A percentile compares a stretch with the other conserved stretches of the same genome.
phyloP scores from a whole-genome alignment of 1,140 invertebrate species.

The Oscheius sp. region DNA sequence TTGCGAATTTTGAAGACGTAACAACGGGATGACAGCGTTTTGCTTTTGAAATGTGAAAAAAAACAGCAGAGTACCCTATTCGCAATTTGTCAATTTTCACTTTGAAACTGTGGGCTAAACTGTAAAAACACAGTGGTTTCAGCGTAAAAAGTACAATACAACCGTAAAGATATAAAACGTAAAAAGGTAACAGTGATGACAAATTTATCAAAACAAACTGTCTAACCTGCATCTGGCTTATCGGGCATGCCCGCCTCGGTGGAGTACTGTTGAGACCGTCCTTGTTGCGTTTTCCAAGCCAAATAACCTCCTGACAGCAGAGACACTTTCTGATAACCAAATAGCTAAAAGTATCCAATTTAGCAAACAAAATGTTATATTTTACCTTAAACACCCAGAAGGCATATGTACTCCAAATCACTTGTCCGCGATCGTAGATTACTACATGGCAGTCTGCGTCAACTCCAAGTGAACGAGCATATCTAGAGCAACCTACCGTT shows the following conservation, averaged over 20 bases:
- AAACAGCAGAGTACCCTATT: too few species aligned
- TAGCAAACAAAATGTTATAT: conserved; percentile 11
- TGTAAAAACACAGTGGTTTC: too few species aligned
- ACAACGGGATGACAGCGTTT: too few species aligned
- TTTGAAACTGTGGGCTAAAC: too few species aligned
- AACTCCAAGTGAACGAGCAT: conserved; percentile 52
- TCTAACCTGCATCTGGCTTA: neutral
- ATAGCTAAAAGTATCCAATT: conserved; percentile 49
- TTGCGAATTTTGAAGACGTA: too few species aligned
- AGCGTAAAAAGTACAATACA: too few species aligned
- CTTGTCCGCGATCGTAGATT: conserved; percentile 54
- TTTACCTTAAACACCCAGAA: conserved; percentile 57
- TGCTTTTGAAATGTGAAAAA: too few species aligned
- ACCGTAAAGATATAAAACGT: too few species aligned
- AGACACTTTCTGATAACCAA: conserved; percentile 51
- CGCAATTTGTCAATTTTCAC: too few species aligned
- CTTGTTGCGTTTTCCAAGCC: conserved; percentile 37
- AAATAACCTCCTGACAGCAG: conserved; percentile 48
- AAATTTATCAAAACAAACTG: conserved; percentile 16
- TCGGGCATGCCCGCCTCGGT: conserved; percentile 7
- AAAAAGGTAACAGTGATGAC: too few species aligned
- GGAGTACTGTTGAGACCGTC: conserved; percentile 33
- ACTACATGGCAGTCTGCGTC: conserved; percentile 55
- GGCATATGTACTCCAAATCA: conserved; percentile 55
- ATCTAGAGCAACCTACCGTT: conserved; percentile 32